Evolutionary conservation across 1,140 invertebrate species (phyloP).

Genomic region (Cotesia typhae): DNA sequence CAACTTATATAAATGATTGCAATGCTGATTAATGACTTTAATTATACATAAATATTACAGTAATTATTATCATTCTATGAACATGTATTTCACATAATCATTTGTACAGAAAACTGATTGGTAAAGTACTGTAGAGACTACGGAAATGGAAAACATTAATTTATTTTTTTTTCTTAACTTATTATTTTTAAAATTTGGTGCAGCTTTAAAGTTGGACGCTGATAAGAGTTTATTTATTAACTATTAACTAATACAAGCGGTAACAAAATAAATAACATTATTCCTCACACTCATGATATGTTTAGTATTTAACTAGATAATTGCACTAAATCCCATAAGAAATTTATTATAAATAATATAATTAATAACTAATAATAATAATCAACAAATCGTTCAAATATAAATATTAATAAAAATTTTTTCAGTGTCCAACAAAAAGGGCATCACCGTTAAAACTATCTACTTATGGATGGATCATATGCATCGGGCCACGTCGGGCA

Average conservation of each 20-base stretch:
- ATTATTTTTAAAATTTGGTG: constrained; percentile 45
- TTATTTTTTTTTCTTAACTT: constrained; percentile 41
- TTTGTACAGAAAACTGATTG: constrained; percentile 58
- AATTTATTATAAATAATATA: no score
- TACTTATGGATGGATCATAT: constrained; percentile 64
- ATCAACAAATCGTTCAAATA: not conserved
- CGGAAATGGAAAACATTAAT: constrained; percentile 62
- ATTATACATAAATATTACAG: no score
- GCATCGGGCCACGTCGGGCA: constrained; percentile 59
- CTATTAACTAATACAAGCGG: not conserved
- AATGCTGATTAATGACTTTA: no score
- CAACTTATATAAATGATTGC: no score
- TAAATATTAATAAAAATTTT: constrained; percentile 7
- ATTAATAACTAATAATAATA: no score
- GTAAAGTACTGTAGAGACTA: constrained; percentile 51
- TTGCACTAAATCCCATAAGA: no score
- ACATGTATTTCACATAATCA: constrained; percentile 21
- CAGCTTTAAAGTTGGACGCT: constrained; percentile 3
- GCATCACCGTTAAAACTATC: constrained; percentile 50
- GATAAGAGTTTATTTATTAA: not conserved
- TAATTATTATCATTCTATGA: not conserved
- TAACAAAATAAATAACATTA: no score
- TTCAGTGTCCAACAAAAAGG: constrained; percentile 51
- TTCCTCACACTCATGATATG: no score
- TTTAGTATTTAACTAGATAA: no score